Evolutionary conservation across 2,888 invertebrate genomes (phyloP).

Genomic region (Empis livida): DNA sequence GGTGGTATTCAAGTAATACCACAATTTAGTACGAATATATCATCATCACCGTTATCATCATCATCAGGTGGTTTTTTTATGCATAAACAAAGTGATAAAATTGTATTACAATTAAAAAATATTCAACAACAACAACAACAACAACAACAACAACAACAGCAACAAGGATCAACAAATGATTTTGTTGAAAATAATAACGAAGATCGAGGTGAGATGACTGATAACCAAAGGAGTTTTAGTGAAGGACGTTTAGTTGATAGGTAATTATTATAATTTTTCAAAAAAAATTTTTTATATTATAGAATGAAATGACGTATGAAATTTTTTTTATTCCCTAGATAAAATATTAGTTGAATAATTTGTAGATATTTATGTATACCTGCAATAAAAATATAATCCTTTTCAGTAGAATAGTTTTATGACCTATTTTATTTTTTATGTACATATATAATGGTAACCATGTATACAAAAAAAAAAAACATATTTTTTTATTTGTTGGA

Average conservation of each 20-base stretch:
- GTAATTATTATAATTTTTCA: slow-evolving; percentile 18
- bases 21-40: background rate
- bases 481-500: too few relatives aligned
- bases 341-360: too few relatives aligned
- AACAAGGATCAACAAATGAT: background rate
- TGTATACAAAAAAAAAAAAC: too few relatives aligned
- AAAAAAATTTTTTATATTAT: too few relatives aligned
- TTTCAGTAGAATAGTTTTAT: too few relatives aligned
- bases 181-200: slow-evolving; percentile 3
- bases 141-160: background rate
- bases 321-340: too few relatives aligned
- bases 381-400: too few relatives aligned
- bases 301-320: too few relatives aligned
- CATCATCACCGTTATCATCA: background rate
- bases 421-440: too few relatives aligned
- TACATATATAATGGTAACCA: too few relatives aligned
- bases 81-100: background rate
- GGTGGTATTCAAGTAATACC: slow-evolving; percentile 9
- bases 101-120: background rate
- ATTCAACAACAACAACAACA: background rate
- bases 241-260: slow-evolving; percentile 32
- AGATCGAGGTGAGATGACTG: slow-evolving; percentile 25
- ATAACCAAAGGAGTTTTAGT: slow-evolving; percentile 35
- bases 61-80: background rate
- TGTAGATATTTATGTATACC: too few relatives aligned